Conservation (phyloP, 2,888 invertebrate genomes). For the Syrista parreyssii region DNA sequence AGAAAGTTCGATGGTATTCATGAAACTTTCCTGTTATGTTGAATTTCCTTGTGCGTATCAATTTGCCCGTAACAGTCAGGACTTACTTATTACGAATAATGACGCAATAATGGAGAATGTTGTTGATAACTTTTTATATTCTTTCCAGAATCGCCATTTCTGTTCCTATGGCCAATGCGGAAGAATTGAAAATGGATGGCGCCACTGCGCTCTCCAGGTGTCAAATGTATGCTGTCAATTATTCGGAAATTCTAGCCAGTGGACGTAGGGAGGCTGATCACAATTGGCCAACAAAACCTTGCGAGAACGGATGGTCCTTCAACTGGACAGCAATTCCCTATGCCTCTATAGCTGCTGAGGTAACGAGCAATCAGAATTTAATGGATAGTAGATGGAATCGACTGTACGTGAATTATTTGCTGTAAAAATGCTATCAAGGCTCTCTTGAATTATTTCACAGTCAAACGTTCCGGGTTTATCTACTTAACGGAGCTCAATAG, state of each 20-base stretch:
- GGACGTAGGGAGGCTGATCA: constrained; percentile 74
- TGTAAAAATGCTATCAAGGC: neutral
- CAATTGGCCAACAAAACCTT: constrained; percentile 77
- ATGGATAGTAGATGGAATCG: neutral
- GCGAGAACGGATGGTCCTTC: constrained; percentile 84
- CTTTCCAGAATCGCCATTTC: constrained; percentile 75
- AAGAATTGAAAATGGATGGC: constrained; percentile 56
- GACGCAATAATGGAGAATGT: neutral
- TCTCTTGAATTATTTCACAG: neutral
- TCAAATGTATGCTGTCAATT: constrained; percentile 83
- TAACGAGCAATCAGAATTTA: constrained; percentile 55
- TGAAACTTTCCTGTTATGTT: neutral
- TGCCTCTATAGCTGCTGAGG: constrained; percentile 87
- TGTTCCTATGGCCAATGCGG: constrained; percentile 71
- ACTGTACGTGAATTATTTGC: neutral
- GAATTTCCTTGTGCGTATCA: neutral
- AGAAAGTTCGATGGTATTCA: neutral
- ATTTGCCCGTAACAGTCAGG: too few relatives aligned
- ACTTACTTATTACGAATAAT: neutral
- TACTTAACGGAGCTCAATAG: neutral
- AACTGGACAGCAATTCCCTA: constrained; percentile 85
- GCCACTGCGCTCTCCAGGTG: constrained; percentile 74
- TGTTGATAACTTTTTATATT: neutral
- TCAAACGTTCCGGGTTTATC: neutral
- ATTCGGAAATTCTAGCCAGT: constrained; percentile 70